Base-by-base conservation (phyloP, 2,888 invertebrate genomes). In the Baronia brevicornis region DNA sequence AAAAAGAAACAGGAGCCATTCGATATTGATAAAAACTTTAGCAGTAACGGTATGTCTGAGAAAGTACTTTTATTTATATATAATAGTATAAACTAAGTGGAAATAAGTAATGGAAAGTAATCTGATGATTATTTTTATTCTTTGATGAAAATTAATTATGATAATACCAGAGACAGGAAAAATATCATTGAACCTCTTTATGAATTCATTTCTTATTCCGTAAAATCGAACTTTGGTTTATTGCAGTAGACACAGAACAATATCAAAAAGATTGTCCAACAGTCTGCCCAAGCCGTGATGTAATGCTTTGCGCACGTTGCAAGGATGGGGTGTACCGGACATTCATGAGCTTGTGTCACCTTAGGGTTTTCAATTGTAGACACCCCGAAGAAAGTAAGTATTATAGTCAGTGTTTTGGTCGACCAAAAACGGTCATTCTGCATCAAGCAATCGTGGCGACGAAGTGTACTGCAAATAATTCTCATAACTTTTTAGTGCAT, bases 221-320 rank as follows among this genome's bases (percentile, higher is more conserved):
- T 14, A 5, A 2, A 23, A 23, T 10, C 1, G 17, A 38, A n/a
- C n/a, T n/a, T n/a, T n/a, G n/a, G 5, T 39, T 6, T 22, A 20
- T 32, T 31, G 2, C 39, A 44, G 43, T 44, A 25, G 44, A 59
- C 9, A 8, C 19, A 9, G 10, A 38, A 0, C 41, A 60, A 8
- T 50, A 51, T 10, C 26, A 47, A 0, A 45, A 41, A 1, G 34
- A 38, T 0, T 75, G 77, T 18, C 70, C 69, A 0, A 28, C 28
- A 0, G 24, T 14, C 0, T 78, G 77, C 21, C 67, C 70, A 0
- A 25, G 43, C 0, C 43, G 55, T 0, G 44, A 49, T 2, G 44
- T 58, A 6, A 66, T 72, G 73, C 54, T 72, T 0, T 77, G 75
- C 24, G 70, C 54, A 0, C 48, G 41, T 1, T 71, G 68, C 30